phyloP scores from a whole-genome alignment of 2,888 invertebrate species.

The Steinernema scapterisci region DNA sequence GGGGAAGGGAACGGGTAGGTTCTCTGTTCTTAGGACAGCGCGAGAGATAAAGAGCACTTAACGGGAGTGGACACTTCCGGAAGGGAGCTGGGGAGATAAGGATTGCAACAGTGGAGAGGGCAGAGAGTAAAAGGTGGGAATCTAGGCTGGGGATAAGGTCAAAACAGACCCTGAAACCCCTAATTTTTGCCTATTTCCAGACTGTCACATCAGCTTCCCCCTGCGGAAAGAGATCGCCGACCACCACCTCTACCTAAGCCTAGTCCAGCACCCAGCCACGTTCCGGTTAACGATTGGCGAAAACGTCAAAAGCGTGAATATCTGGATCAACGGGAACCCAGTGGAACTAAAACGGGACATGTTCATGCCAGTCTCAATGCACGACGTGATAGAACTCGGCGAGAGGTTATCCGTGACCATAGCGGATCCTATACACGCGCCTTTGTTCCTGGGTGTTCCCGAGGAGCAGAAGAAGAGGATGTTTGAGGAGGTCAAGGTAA shows the following conservation, averaged over 20 bases:
- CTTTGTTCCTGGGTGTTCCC: neutral
- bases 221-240: conserved; percentile 11
- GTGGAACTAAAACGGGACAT: conserved; percentile 11
- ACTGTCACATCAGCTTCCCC: conserved; percentile 27
- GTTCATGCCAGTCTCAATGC: conserved; percentile 22
- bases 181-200: no score
- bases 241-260: conserved; percentile 11
- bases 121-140: no score
- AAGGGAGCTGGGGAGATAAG: no score
- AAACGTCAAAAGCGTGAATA: neutral
- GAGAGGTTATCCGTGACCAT: conserved; percentile 17
- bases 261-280: conserved; percentile 21
- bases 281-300: neutral
- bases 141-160: no score
- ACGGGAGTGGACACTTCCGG: no score
- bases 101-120: no score
- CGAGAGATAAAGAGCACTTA: no score
- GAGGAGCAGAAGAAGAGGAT: conserved; percentile 18
- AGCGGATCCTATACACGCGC: conserved; percentile 3
- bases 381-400: conserved; percentile 27
- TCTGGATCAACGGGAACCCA: conserved; percentile 17
- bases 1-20: no score
- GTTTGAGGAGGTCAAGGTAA: conserved; percentile 16
- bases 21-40: no score
- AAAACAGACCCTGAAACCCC: no score